Conservation (phyloP, 92 coral and sea anemone species). For the Pocillopora grandis region DNA sequence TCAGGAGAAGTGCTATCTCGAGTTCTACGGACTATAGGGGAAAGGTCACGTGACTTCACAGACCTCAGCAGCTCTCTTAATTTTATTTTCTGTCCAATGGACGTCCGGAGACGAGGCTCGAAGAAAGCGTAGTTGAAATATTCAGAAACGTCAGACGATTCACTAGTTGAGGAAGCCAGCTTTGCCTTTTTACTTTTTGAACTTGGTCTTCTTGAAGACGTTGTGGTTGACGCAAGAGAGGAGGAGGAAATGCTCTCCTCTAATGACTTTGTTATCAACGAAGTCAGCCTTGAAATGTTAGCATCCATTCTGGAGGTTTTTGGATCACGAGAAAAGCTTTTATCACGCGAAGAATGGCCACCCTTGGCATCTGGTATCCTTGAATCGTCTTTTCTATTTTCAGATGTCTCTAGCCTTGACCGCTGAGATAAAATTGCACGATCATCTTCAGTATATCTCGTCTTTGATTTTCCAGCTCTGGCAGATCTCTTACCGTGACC, state of each 20-base stretch:
- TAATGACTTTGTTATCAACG: conserved; percentile 67
- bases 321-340: conserved; percentile 47
- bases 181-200: conserved; percentile 32
- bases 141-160: conserved; percentile 58
- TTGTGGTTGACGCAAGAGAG: conserved; percentile 37
- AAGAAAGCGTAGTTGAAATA: conserved; percentile 64
- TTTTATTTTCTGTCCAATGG: conserved; percentile 67
- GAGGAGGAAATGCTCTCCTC: conserved; percentile 47
- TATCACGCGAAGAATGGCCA: conserved; percentile 45
- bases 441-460: conserved; percentile 3
- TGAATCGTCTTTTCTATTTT: conserved; percentile 19
- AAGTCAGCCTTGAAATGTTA: conserved; percentile 66
- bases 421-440: neutral
- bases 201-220: conserved; percentile 29
- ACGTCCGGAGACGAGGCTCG: conserved; percentile 47
- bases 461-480: conserved; percentile 13
- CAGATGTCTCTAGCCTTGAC: neutral
- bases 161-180: conserved; percentile 61
- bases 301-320: conserved; percentile 14
- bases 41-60: conserved; percentile 46
- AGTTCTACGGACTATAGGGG: conserved; percentile 22
- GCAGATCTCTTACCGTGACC: conserved; percentile 7
- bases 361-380: neutral
- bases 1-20: conserved; percentile 19
- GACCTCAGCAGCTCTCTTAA: conserved; percentile 69